Evolutionary conservation across 1,140 invertebrate genomes (phyloP), one percentile per base, ranked within the genome.

Genomic region (Camponotus pennsylvanicus): DNA sequence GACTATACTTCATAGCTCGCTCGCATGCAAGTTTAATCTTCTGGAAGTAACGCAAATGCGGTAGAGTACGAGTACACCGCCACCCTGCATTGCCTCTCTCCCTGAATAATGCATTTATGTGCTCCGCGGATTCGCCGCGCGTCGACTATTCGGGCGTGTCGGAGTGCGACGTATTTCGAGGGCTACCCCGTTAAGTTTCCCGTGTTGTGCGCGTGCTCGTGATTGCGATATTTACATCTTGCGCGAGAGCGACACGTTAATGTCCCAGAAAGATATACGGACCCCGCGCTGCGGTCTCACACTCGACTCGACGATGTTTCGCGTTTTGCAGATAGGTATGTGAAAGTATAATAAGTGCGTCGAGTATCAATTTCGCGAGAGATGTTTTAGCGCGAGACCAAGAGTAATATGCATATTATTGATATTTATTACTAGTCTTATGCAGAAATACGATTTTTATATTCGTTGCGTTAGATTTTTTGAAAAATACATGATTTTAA

Each of bases 1-100:
- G 91, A 92, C 90, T 92, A 92, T 93, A 93, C 92, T 93, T 92
- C 92, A 93, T 93, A 92, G 92, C 71, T 69, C 27, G 76, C 61
- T 64, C 86, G 88, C 92, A 92, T 93, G 92, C 93, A 93, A 93
- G 93, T 93, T 93, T 93, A 93, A 93, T 93, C 92, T 93, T 89
- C 89, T 93, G 92, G 93, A 93, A 93, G 93, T 93, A 93, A 93
- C 93, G 90, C 91, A 93, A 93, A 93, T 92, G 92, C 93, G 90
- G 57, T 77, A 64, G 59, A 77, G 57, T 64, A 91, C 91, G 87
- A 37, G 77, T 79, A 40, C 88, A 40, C 88, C 89, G 85, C 77
- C 69, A 55, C 83, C 86, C 86, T 45, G 27, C 9, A 27, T 69
- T 42, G 21, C 57, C 63, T 80, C 77, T 70, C 77, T 73, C 77